Evolutionary conservation across 1,140 invertebrate species (phyloP), one percentile per base, ranked within the genome.

Genomic region (Phocides pigmalion): DNA sequence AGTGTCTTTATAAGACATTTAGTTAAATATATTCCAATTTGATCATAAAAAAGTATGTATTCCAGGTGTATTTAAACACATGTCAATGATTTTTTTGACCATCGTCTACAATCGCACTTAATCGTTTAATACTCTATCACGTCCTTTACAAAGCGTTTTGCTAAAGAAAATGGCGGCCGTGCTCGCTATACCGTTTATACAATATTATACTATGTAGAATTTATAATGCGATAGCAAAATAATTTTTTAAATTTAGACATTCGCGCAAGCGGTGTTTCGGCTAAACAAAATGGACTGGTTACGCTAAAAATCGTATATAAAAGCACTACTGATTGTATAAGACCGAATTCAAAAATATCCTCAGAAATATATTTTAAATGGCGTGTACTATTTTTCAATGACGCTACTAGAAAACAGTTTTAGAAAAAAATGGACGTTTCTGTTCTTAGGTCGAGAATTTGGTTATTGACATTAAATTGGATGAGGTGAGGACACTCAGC

Each of bases 361-460:
- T 90, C 82, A 82, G 82, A 90, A 89, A 90, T 87, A 90, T 89
- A 87, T 79, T 89, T 87, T 79, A 84, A 84, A 88, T 86, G 86
- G 84, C 83, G 76, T 82, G 76, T 81, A 75, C 72, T 84, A 79
- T 79, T 75, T 76, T 74, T 75, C 74, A 82, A 80, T 85, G 83
- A 87, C 81, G 81, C 83, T 87, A 88, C 84, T 90, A 87, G 82
- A 89, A 87, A 86, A 86, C 74, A 79, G 76, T 80, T 86, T 83
- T 84, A 86, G 82, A 90, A 86, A 88, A 89, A 90, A 90, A 89
- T 90, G 88, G 88, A 90, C 88, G 88, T 90, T 85, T 90, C 66
- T 75, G 84, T 89, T 88, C 76, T 87, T 89, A 90, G 88, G 88
- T 90, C 88, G 87, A 89, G 75, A 83, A 76, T 72, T 83, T 78